Conservation (phyloP, 2,888 invertebrate species). For the Drosophila meridiana region DNA sequence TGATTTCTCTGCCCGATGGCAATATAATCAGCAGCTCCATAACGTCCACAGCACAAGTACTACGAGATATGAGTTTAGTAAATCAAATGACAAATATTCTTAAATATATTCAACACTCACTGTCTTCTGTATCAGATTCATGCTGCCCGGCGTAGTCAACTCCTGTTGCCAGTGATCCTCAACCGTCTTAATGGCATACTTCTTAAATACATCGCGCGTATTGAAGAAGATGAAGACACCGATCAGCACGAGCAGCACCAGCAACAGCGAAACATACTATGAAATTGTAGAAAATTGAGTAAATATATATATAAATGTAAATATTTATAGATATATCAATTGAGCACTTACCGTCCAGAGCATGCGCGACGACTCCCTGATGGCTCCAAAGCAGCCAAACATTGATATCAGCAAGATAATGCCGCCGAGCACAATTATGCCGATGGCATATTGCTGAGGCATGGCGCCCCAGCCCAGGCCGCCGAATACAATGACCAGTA, state of each 20-base stretch:
- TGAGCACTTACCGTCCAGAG: conserved; percentile 74
- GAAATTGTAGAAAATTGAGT: neutral
- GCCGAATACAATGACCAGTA: conserved; percentile 73
- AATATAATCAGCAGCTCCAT: conserved; percentile 77
- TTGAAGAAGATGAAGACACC: conserved; percentile 65
- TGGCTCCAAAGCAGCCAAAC: conserved; percentile 79
- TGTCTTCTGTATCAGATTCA: conserved; percentile 74
- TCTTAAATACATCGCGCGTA: conserved; percentile 72
- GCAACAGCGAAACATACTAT: conserved; percentile 70
- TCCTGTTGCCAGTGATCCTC: conserved; percentile 74
- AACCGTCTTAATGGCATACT: conserved; percentile 70
- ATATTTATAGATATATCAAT: neutral
- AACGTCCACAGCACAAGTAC: conserved; percentile 82
- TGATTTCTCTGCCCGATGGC: conserved; percentile 47
- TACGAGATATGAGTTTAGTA: conserved; percentile 25
- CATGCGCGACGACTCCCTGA: conserved; percentile 79
- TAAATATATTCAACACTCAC: conserved; percentile 46
- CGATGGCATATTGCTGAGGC: conserved; percentile 77
- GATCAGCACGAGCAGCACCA: conserved; percentile 68
- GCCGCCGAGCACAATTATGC: conserved; percentile 73
- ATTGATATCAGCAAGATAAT: conserved; percentile 75
- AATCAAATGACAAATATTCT: neutral
- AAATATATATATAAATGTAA: conserved; percentile 8
- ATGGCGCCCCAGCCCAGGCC: conserved; percentile 80
- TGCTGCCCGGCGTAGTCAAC: conserved; percentile 67